phyloP scores from a whole-genome alignment of 2,888 invertebrate species.

The Oligia fasciuncula region DNA sequence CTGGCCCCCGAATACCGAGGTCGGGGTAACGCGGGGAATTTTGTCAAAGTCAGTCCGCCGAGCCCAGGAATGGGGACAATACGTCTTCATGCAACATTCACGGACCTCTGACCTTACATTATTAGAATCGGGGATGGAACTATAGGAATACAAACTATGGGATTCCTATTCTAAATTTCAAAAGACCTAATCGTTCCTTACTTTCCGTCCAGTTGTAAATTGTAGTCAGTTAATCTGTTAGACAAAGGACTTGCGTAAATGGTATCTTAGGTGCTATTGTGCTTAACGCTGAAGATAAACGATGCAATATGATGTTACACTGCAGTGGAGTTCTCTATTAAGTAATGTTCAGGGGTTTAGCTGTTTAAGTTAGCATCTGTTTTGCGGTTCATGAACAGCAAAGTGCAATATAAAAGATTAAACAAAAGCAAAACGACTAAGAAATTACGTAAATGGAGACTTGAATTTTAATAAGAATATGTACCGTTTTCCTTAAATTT shows the following conservation, averaged over 20 bases:
- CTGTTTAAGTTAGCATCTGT: constrained; percentile 21
- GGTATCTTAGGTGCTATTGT: constrained; percentile 59
- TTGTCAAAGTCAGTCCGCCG: constrained; percentile 82
- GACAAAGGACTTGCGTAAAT: constrained; percentile 54
- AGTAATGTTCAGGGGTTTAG: constrained; percentile 42
- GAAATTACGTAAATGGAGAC: constrained; percentile 19
- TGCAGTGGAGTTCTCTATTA: constrained; percentile 47
- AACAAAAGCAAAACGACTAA: constrained; percentile 6
- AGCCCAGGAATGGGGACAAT: constrained; percentile 79
- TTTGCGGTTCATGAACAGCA: constrained; percentile 12
- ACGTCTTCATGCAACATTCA: constrained; percentile 85
- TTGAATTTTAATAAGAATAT: constrained; percentile 1
- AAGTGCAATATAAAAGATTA: constrained; percentile 7
- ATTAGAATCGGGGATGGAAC: constrained; percentile 78
- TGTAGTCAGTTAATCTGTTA: constrained; percentile 45
- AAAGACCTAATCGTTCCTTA: constrained; percentile 60
- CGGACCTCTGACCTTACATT: constrained; percentile 78
- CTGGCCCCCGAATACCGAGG: constrained; percentile 60
- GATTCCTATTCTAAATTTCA: constrained; percentile 73
- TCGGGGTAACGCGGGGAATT: constrained; percentile 73
- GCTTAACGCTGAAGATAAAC: constrained; percentile 47
- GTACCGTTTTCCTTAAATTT: constrained; percentile 33
- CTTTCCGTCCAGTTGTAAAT: constrained; percentile 46
- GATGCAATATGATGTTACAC: constrained; percentile 53
- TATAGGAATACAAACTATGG: constrained; percentile 76